Evolutionary conservation across 2,888 invertebrate genomes (phyloP).

Genomic region (Theretra japonica): DNA sequence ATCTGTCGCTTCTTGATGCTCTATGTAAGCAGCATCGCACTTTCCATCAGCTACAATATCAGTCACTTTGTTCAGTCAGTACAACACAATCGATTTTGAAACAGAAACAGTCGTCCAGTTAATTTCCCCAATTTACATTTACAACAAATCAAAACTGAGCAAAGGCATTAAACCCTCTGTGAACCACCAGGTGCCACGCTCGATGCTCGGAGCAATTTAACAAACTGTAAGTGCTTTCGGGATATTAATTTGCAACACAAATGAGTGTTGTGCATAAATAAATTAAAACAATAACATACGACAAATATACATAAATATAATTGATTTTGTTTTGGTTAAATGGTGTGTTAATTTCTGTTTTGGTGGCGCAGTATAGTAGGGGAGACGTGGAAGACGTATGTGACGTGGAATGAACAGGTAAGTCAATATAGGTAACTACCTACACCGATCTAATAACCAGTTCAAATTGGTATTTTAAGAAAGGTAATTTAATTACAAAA

Average conservation of each 20-base stretch:
- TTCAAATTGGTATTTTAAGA: too few species aligned
- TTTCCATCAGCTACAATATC: too few species aligned
- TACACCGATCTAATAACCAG: too few species aligned
- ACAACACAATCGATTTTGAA: neutral
- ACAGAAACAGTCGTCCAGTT: neutral
- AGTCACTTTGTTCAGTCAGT: neutral
- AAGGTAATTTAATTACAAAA: too few species aligned
- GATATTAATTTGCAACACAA: constrained; percentile 78
- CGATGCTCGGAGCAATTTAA: constrained; percentile 65
- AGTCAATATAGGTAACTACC: too few species aligned
- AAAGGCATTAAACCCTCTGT: constrained; percentile 42
- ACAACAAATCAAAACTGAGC: constrained; percentile 44
- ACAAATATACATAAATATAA: neutral
- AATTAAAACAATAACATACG: constrained; percentile 11
- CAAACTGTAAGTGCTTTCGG: constrained; percentile 66
- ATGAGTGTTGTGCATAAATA: constrained; percentile 43
- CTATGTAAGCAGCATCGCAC: too few species aligned
- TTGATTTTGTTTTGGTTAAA: neutral
- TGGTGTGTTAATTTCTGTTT: neutral
- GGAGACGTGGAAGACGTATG: too few species aligned
- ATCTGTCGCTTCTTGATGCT: too few species aligned
- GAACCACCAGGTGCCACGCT: constrained; percentile 34
- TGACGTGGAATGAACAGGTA: too few species aligned
- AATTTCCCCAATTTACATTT: constrained; percentile 40
- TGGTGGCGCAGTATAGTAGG: neutral